phyloP scores from a whole-genome alignment of 2,113 vertebrate species.

The Tupaia tana region DNA sequence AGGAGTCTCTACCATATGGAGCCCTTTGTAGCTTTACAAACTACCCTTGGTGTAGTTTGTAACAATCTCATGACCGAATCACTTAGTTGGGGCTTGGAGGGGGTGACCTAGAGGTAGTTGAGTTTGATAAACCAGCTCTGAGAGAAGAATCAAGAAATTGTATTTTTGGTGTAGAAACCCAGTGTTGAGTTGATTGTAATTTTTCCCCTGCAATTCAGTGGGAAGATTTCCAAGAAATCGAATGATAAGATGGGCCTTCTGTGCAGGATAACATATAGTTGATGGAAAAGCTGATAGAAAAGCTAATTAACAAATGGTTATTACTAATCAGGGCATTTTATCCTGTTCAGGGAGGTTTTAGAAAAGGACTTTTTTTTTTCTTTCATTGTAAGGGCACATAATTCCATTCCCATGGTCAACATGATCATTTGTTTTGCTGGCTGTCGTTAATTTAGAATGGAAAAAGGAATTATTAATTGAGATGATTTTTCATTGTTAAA shows the following conservation, averaged over 20 bases:
- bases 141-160: constrained; percentile 52
- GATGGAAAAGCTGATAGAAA: constrained; percentile 51
- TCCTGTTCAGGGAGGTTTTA: constrained; percentile 59
- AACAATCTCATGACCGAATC: constrained; percentile 9
- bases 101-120: constrained; percentile 28
- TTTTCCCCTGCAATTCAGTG: constrained; percentile 8
- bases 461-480: constrained; percentile 71
- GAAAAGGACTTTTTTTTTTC: constrained; percentile 55
- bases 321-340: constrained; percentile 63
- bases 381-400: constrained; percentile 44
- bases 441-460: constrained; percentile 49
- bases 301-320: constrained; percentile 70
- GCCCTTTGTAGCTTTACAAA: neutral
- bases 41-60: neutral
- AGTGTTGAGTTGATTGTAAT: constrained; percentile 48
- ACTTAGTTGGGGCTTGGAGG: neutral
- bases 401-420: constrained; percentile 50
- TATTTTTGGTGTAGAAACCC: constrained; percentile 57
- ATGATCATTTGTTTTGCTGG: constrained; percentile 70
- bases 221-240: constrained; percentile 65
- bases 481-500: constrained; percentile 72
- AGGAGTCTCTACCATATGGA: neutral
- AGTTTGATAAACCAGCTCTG: constrained; percentile 57
- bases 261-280: constrained; percentile 50
- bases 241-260: constrained; percentile 51